Percentiles rank a stretch among this genome's conserved stretches.
Evolutionary conservation across 2,113 vertebrate species (phyloP).

Genomic region (Tachuris rubrigastra): DNA sequence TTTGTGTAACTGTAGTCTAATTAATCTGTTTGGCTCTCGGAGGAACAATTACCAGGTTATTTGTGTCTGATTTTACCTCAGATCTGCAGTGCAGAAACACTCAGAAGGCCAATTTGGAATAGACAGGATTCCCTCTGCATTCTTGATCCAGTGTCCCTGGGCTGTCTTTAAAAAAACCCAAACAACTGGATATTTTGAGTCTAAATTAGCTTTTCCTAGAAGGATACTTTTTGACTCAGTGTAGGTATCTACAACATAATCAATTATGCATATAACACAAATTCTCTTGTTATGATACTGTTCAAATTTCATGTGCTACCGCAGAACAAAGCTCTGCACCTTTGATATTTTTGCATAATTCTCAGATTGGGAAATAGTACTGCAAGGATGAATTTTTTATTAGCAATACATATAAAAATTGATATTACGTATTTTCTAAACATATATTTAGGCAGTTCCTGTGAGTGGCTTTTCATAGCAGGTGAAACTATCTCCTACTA

Average conservation of each 20-base stretch:
- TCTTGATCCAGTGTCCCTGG: background rate
- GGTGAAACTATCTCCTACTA: background rate
- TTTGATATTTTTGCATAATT: background rate
- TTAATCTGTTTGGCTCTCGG: constrained; percentile 18
- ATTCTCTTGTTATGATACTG: background rate
- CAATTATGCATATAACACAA: background rate
- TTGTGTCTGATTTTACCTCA: constrained; percentile 20
- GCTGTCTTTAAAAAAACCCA: background rate
- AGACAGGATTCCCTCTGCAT: background rate
- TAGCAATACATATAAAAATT: background rate
- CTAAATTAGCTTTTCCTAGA: background rate
- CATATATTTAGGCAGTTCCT: background rate
- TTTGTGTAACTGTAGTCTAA: constrained; percentile 3
- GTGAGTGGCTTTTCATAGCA: background rate
- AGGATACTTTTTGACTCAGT: background rate
- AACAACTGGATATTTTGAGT: background rate
- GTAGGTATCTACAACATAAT: background rate
- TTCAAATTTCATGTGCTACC: background rate
- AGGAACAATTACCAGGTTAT: background rate
- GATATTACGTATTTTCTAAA: background rate
- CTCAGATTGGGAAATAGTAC: background rate
- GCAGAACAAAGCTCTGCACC: background rate
- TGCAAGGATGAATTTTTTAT: background rate
- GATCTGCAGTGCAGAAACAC: background rate
- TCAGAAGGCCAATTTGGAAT: background rate